Base-by-base conservation (phyloP, 2,797 vertebrate genomes). In the Rhinatrema bivittatum region DNA sequence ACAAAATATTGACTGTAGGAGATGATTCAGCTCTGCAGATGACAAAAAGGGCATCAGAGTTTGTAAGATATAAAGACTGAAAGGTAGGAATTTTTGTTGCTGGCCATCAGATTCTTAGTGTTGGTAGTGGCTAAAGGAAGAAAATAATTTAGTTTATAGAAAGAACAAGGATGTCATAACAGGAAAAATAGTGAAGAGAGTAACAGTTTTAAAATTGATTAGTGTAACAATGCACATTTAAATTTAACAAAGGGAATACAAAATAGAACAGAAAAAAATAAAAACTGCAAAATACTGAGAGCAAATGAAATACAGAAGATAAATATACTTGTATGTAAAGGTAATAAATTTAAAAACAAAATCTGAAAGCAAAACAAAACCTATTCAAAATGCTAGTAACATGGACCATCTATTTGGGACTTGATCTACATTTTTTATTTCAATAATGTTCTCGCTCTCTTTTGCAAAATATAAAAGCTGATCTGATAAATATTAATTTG, bases 401-500 rank as follows among this genome's bases (percentile, higher is more conserved):
- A 83, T 82, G 80, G 78, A 79, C 79, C 84, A 87, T 86, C 76
- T 84, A 86, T 86, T 86, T 83, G 76, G 76, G 79, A 76, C 76
- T 83, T 78, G 76, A 87, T 87, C 81, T 87, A 82, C 84, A 86
- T 87, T 81, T 82, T 91, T 91, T 91, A 88, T 85, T 85, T 89
- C 94, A 94, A 95, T 89, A 91, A 82, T 78, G 79, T 69, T 82
- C 73, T 79, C 72, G 68, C 72, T 81, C 81, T 93, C 87, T 95
- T 94, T 95, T 94, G 91, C 91, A 97, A 94, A 97, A 93, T 94
- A 96, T 96, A 96, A 97, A 97, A 94, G 91, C 91, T 87, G 87
- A 92, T 86, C 92, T 98, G 94, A 98, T 99, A 99, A 98, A 99
- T 98, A 99, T 97, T 97, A 98, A 99, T 99, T 97, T 97, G 93